Evolutionary conservation across 2,888 invertebrate genomes (phyloP), one percentile per base, ranked within the genome.

Genomic region (Nephrotoma guestfalica): DNA sequence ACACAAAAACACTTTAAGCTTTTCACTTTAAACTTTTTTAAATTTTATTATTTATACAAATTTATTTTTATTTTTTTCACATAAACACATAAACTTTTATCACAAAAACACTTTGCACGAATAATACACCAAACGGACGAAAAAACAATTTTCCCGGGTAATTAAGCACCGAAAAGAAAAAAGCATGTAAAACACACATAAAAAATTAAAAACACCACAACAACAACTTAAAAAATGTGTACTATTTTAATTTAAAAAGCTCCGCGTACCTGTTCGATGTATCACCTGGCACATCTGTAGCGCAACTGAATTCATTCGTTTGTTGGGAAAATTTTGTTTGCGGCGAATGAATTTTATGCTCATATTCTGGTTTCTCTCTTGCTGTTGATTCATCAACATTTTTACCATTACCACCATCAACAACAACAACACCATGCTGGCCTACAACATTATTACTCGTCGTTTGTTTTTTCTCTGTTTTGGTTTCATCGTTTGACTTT

Each of bases 181-280:
- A 71, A 30, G 71, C 71, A 71, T 71, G 1, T 71, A 71, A 9
- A 71, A 30, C 71, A 71, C 71, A 71, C 30, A 71, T 71, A 71
- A 71, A 71, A 71, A 71, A 71, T 71, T 30, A 71, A 71, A 71
- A 71, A 6, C 18, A 71, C 71, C 9, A 30, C 30, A 71, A 71
- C 51, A 51, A 51, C 71, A 71, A 71, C 2, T 11, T 71, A 71
- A 15, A 15, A 15, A 51, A 15, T 51, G n/a, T 30, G n/a, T 15
- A 71, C 30, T 71, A 71, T 30, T 71, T 30, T 9, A 71, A 71
- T 71, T 30, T 30, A 30, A 30, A 71, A 71, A 71, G 71, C 71
- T 71, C 83, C 86, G 87, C 87, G 87, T 88, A 88, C 88, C 88
- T 88, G 87, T 87, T 87, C 85, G 86, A 45, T 87, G 87, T 87